phyloP scores from a whole-genome alignment of 1,140 invertebrate species.

The Drosophila aff. region DNA sequence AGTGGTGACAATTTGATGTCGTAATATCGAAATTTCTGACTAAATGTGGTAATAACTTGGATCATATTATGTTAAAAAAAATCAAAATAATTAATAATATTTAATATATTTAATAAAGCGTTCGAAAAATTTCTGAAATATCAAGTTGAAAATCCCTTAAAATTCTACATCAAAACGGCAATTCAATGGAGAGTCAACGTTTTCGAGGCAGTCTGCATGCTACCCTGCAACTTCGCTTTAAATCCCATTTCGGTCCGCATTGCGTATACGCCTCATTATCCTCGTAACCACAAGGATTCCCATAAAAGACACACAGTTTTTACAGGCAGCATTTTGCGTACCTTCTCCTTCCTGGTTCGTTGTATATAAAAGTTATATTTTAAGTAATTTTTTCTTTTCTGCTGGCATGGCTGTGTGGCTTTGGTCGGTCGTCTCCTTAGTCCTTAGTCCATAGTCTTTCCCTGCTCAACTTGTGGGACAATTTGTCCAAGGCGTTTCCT shows the following conservation, averaged over 20 bases:
- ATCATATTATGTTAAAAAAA: background rate
- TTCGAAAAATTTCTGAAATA: background rate
- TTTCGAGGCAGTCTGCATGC: background rate
- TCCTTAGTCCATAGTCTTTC: constrained; percentile 10
- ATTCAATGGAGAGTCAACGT: background rate
- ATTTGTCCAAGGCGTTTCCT: constrained; percentile 74
- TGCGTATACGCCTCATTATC: constrained; percentile 55
- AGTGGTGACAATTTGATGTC: background rate
- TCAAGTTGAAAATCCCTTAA: background rate
- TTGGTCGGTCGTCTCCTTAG: constrained; percentile 4
- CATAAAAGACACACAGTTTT: constrained; percentile 37
- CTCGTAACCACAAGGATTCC: constrained; percentile 39
- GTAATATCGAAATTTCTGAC: background rate
- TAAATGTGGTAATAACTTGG: too few relatives aligned
- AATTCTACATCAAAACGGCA: background rate
- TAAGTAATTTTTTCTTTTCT: constrained; percentile 46
- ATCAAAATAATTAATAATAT: too few relatives aligned
- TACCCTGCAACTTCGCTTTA: constrained; percentile 11
- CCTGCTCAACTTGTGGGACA: constrained; percentile 42
- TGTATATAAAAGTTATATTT: constrained; percentile 46
- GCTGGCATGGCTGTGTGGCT: constrained; percentile 16
- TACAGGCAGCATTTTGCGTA: constrained; percentile 23
- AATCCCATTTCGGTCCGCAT: constrained; percentile 27
- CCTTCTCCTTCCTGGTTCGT: constrained; percentile 2
- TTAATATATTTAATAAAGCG: background rate